phyloP scores from a whole-genome alignment of 1,140 invertebrate genomes.

The Hycleus phaleratus region DNA sequence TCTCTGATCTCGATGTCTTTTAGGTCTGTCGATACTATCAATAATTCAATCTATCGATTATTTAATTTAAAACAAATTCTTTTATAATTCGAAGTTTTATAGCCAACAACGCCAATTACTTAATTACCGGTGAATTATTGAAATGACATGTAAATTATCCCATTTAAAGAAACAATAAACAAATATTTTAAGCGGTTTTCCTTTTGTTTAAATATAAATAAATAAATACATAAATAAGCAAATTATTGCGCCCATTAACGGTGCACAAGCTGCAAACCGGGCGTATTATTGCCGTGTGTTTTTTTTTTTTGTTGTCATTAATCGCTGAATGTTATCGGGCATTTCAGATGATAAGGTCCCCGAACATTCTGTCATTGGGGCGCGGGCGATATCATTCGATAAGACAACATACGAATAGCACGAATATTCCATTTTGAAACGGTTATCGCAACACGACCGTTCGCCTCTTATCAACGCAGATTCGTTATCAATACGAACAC shows the following conservation, averaged over 20 bases:
- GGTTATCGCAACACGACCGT: constrained; percentile 35
- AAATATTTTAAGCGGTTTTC: neutral
- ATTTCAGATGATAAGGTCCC: constrained; percentile 19
- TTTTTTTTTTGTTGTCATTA: constrained; percentile 5
- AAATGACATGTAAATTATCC: too few species aligned
- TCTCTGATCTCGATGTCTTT: constrained; percentile 7
- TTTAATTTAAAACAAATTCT: too few species aligned
- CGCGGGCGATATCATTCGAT: constrained; percentile 26
- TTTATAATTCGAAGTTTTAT: too few species aligned
- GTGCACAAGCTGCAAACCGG: neutral
- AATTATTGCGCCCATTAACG: neutral
- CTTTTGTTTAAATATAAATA: too few species aligned
- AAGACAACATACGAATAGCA: constrained; percentile 32
- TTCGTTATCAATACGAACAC: constrained; percentile 34
- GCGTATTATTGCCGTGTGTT: too few species aligned
- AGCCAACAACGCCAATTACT: too few species aligned
- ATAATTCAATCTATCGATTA: too few species aligned
- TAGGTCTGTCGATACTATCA: too few species aligned
- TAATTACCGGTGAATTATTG: too few species aligned
- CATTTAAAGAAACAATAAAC: too few species aligned
- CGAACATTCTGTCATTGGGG: constrained; percentile 29
- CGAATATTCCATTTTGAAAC: constrained; percentile 38
- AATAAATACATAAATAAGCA: too few species aligned
- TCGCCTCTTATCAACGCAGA: constrained; percentile 35
- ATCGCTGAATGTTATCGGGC: constrained; percentile 17